Conservation (phyloP, 53 echinoderm and acorn worm genomes). For the Patiria pectinifera region DNA sequence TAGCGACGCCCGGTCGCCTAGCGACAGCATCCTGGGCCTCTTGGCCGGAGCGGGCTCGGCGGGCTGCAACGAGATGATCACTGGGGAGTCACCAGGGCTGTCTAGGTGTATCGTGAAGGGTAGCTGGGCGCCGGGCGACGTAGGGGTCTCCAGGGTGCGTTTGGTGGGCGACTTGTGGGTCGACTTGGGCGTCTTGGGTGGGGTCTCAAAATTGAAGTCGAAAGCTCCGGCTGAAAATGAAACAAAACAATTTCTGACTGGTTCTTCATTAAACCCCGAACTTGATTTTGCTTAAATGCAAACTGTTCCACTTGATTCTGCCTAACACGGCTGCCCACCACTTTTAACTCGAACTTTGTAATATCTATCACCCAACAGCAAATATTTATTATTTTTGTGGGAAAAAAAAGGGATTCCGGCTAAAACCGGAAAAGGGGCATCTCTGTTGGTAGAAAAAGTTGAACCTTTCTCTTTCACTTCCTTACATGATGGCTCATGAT, state of each 20-base stretch:
- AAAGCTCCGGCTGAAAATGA: not conserved
- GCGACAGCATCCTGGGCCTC: constrained; percentile 63
- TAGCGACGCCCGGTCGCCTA: constrained; percentile 53
- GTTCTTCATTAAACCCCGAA: too few species aligned
- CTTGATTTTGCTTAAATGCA: too few species aligned
- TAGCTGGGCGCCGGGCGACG: not conserved
- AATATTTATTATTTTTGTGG: too few species aligned
- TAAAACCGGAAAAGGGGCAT: too few species aligned
- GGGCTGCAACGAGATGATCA: not conserved
- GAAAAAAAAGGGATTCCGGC: too few species aligned
- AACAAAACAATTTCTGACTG: not conserved
- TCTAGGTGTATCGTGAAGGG: constrained; percentile 45
- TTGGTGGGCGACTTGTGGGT: constrained; percentile 42
- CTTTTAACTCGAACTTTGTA: too few species aligned
- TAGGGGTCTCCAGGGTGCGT: constrained; percentile 21
- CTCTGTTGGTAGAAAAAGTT: not conserved
- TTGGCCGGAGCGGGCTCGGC: constrained; percentile 50
- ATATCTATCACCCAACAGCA: too few species aligned
- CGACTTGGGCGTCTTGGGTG: constrained; percentile 64
- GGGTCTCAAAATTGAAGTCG: constrained; percentile 51
- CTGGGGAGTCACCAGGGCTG: constrained; percentile 26
- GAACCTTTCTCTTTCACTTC: not conserved
- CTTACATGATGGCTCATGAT: not conserved
- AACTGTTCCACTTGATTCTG: too few species aligned
- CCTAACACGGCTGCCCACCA: too few species aligned